Conservation (phyloP, 2,797 vertebrate genomes). For the Pipistrellus pipistrellus region DNA sequence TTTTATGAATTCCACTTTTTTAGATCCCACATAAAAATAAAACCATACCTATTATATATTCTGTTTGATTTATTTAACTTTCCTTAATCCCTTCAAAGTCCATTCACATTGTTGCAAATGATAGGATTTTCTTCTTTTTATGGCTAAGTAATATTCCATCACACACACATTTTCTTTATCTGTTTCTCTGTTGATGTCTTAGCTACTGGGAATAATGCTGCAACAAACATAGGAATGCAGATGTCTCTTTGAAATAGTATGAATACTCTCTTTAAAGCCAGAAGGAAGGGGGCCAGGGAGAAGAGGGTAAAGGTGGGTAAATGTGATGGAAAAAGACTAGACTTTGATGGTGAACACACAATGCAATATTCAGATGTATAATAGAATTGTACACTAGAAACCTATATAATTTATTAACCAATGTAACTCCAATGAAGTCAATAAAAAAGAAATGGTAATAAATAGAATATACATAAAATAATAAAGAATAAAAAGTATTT, state of each 20-base stretch:
- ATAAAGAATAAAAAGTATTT: not conserved
- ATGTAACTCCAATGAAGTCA: not conserved
- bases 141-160: not conserved
- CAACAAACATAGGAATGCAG: not conserved
- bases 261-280: not conserved
- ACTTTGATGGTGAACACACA: not conserved
- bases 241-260: not conserved
- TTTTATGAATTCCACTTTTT: not conserved
- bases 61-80: not conserved
- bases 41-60: not conserved
- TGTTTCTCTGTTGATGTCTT: not conserved
- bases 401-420: not conserved
- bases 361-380: not conserved
- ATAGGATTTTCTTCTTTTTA: not conserved
- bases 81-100: not conserved
- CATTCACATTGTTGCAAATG: not conserved
- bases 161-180: not conserved
- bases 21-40: not conserved
- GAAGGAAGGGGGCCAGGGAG: not conserved
- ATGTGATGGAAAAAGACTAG: not conserved
- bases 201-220: not conserved
- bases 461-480: not conserved
- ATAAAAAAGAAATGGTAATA: not conserved
- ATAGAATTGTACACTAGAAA: not conserved
- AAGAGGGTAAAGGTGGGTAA: not conserved